Evolutionary conservation across 64 coral and sea anemone genomes (phyloP).

Genomic region (Montipora sp.): DNA sequence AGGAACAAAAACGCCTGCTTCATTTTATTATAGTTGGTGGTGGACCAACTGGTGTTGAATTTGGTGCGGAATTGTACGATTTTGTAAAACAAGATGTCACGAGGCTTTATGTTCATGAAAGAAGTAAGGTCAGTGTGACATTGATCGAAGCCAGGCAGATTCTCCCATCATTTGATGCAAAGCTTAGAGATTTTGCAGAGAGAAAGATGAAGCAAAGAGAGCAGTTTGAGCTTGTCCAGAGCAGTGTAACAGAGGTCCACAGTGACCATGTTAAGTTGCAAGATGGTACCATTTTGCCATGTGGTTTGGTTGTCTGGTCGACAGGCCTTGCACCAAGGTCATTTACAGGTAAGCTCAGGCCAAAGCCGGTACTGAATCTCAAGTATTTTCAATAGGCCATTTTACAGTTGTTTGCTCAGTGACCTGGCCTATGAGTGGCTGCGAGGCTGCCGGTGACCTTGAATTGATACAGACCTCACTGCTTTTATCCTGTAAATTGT

Average conservation of each 20-base stretch:
- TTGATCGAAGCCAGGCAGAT: slow-evolving; percentile 90
- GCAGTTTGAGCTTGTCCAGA: slow-evolving; percentile 90
- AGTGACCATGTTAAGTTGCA: slow-evolving; percentile 76
- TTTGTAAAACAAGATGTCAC: slow-evolving; percentile 95
- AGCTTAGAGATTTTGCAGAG: slow-evolving; percentile 88
- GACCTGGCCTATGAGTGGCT: too few relatives aligned
- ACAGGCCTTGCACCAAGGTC: slow-evolving; percentile 93
- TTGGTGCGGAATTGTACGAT: slow-evolving; percentile 98
- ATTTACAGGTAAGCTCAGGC: slow-evolving; percentile 80
- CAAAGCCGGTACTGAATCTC: neutral
- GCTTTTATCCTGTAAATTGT: too few relatives aligned
- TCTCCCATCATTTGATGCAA: slow-evolving; percentile 96
- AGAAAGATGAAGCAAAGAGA: slow-evolving; percentile 93
- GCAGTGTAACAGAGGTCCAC: slow-evolving; percentile 86
- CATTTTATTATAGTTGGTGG: slow-evolving; percentile 99
- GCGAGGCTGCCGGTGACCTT: too few relatives aligned
- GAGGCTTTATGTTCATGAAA: slow-evolving; percentile 87
- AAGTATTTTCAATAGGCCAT: too few relatives aligned
- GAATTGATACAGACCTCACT: too few relatives aligned
- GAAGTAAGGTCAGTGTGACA: slow-evolving; percentile 87
- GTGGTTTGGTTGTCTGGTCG: slow-evolving; percentile 98
- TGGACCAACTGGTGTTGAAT: slow-evolving; percentile 95
- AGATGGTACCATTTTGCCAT: slow-evolving; percentile 81
- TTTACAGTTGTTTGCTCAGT: too few relatives aligned
- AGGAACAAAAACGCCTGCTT: slow-evolving; percentile 82